Base-by-base conservation (phyloP, 2,888 invertebrate species). In the Parnassius glacialis region DNA sequence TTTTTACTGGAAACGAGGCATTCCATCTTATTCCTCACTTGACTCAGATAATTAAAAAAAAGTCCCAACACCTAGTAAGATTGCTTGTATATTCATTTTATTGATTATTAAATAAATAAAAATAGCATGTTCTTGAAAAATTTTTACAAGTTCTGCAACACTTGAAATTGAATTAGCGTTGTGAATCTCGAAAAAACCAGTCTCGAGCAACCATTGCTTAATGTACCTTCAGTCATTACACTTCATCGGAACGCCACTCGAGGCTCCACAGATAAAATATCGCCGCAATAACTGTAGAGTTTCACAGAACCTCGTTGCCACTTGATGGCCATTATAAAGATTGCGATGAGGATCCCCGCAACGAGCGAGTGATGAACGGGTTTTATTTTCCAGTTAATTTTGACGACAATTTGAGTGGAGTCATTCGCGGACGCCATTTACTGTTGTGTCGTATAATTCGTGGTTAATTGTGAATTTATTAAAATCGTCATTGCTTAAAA, bases 251-350 rank as follows among this genome's bases (percentile, higher is more conserved):
- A 43, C 20, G 10, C 20, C 50, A 50, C 50, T 57, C 50, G 12
- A 57, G 43, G 51, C 50, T 51, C 20, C 65, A 59, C 64, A 66
- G 65, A 65, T 68, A 43, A 74, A 69, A 70, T 67, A 69, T 58
- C 25, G n/a, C 13, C 41, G 7, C 45, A 20, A 52, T 58, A 58
- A 58, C 58, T 58, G 51, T 65, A 64, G 66, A 64, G 61, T 67
- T 83, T 79, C 75, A 81, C 67, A 71, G 69, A 64, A 69, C 65
- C 72, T 57, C 73, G 73, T 70, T 74, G 78, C 78, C 81, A 59
- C 53, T 81, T 83, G 76, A 84, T 79, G 73, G 72, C 70, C 59
- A 78, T 74, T 76, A 76, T 85, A 83, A 87, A 84, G 72, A 76
- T 84, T 80, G 84, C 78, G 80, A 76, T 78, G 79, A 52, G 52